Conservation (phyloP, 2,797 vertebrate species). For the Sciurus carolinensis region DNA sequence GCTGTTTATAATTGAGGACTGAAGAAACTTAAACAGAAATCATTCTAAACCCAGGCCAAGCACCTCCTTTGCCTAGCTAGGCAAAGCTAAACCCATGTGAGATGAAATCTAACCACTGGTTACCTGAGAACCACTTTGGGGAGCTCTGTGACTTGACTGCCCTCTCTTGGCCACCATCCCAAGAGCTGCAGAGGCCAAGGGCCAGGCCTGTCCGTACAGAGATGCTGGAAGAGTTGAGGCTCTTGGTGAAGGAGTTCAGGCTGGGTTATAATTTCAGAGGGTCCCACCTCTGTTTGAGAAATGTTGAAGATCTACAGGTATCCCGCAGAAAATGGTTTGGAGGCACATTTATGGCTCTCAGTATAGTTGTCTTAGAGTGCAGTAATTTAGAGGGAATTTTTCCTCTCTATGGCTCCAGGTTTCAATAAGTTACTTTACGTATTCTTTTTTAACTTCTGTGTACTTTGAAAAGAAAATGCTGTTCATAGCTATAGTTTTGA, state of each 20-base stretch:
- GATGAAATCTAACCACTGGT: conserved; percentile 79
- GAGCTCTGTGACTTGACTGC: conserved; percentile 56
- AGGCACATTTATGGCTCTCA: neutral
- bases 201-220: conserved; percentile 35
- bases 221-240: neutral
- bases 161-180: conserved; percentile 57
- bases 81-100: conserved; percentile 69
- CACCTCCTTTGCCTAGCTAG: conserved; percentile 57
- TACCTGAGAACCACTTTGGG: conserved; percentile 73
- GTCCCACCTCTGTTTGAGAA: neutral
- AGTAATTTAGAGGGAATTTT: neutral
- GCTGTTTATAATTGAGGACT: conserved; percentile 73
- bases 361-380: neutral
- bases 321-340: neutral
- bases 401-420: neutral
- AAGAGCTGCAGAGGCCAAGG: conserved; percentile 6
- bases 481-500: neutral
- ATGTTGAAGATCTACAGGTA: neutral
- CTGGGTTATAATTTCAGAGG: neutral
- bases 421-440: neutral
- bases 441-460: neutral
- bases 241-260: neutral
- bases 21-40: conserved; percentile 81
- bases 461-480: neutral
- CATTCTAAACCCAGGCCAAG: conserved; percentile 70